Percentiles rank a stretch among this genome's conserved stretches.
Conservation (phyloP, 2,113 vertebrate species). For the Dermatemys mawii region DNA sequence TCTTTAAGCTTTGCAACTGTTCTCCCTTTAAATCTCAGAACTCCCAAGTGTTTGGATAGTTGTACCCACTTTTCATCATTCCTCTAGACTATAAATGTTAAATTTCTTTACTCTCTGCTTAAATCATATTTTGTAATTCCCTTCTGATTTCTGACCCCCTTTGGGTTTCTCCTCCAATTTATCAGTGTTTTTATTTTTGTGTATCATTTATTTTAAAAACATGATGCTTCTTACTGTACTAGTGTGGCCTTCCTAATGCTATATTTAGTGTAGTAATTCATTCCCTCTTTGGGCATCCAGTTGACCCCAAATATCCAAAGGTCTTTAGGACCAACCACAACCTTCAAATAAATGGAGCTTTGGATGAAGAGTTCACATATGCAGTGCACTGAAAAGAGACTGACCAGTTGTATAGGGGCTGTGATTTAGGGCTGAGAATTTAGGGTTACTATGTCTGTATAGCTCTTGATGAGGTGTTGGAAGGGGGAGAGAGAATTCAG, state of each 20-base stretch:
- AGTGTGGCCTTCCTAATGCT: background rate
- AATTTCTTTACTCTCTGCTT: background rate
- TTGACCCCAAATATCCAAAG: background rate
- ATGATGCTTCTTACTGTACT: background rate
- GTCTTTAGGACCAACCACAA: background rate
- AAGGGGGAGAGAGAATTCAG: slow-evolving; percentile 23
- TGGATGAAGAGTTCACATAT: background rate
- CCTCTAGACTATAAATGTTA: background rate
- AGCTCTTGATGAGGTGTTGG: background rate
- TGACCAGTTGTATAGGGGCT: background rate
- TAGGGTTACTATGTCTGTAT: background rate
- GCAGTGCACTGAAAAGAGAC: rapidly evolving
- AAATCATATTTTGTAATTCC: background rate
- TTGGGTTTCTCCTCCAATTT: background rate
- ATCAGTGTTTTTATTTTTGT: background rate
- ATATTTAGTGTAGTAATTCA: background rate
- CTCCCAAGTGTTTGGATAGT: background rate
- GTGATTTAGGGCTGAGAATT: background rate
- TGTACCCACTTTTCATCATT: background rate
- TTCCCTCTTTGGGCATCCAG: background rate
- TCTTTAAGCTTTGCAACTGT: background rate
- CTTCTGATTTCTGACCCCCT: background rate
- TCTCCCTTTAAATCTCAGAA: background rate
- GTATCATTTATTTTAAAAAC: background rate
- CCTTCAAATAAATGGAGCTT: slow-evolving; percentile 31